These are phyloP conservation scores for Piprites chloris DNA, from an alignment of 2,113 vertebrate species.

Conservation along the genomic window DNA sequence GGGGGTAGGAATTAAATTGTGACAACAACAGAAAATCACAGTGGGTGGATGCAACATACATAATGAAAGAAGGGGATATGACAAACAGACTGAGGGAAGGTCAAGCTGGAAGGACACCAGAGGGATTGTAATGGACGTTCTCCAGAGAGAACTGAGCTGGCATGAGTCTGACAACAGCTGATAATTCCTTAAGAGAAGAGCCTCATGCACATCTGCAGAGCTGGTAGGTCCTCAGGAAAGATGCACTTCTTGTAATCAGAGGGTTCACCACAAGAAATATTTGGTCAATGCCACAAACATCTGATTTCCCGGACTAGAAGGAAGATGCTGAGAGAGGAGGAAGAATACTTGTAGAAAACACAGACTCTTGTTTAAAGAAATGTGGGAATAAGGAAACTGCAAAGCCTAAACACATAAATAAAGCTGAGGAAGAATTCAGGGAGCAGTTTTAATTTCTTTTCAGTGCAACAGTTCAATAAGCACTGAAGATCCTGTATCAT, in stretches of 20 bases:
- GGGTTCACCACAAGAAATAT: background rate
- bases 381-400: background rate
- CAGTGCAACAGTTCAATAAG: background rate
- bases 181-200: background rate
- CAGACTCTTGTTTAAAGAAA: background rate
- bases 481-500: background rate
- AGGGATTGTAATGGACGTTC: background rate
- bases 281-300: background rate
- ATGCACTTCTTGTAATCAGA: background rate
- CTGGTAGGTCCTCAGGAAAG: background rate
- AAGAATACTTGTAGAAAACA: background rate
- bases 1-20: background rate
- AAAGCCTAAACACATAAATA: background rate
- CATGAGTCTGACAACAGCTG: background rate
- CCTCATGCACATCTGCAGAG: background rate
- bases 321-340: background rate
- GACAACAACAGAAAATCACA: background rate
- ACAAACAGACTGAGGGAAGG: background rate
- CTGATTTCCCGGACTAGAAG: background rate
- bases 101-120: background rate
- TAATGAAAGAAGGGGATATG: background rate
- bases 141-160: background rate
- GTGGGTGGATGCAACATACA: background rate
- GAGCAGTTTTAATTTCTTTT: background rate
- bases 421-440: background rate